Evolutionary conservation across 2,113 vertebrate genomes (phyloP).

Genomic region (Brachyistius frenatus): DNA sequence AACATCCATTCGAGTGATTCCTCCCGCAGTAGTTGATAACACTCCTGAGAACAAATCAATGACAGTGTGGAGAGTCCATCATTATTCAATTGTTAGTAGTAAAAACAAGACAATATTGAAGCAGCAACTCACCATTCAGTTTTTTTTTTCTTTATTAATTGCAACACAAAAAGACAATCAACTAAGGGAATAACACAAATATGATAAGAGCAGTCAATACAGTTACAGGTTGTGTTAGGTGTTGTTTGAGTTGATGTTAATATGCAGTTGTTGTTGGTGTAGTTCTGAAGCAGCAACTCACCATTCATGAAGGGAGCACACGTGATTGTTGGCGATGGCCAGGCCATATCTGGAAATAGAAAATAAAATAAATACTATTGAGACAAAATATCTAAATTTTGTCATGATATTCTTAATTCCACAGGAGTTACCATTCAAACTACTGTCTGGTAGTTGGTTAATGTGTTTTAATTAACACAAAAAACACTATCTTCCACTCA

Average conservation of each 20-base stretch:
- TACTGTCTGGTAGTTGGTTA: not conserved
- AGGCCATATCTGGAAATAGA: constrained; percentile 80
- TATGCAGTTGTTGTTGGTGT: too few species aligned
- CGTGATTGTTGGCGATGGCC: constrained; percentile 75
- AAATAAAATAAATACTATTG: not conserved
- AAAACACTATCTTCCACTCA: too few species aligned
- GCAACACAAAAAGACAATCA: too few species aligned
- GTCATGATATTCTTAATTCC: not conserved
- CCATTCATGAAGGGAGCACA: constrained; percentile 85
- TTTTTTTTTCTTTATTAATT: too few species aligned
- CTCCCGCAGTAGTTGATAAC: constrained; percentile 63
- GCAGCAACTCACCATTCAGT: constrained; percentile 79
- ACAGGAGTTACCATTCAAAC: constrained; percentile 30
- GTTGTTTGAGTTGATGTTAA: too few species aligned
- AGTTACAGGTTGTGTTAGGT: too few species aligned
- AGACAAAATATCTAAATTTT: not conserved
- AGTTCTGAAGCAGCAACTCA: constrained; percentile 59
- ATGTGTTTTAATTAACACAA: too few species aligned
- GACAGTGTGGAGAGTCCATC: not conserved
- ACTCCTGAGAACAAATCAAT: constrained; percentile 69
- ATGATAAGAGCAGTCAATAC: too few species aligned
- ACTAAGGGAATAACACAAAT: too few species aligned
- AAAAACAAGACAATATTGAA: not conserved
- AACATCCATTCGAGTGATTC: constrained; percentile 76
- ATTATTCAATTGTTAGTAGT: not conserved